Conservation (phyloP, 2,797 vertebrate genomes). For the Tragopan temminckii region DNA sequence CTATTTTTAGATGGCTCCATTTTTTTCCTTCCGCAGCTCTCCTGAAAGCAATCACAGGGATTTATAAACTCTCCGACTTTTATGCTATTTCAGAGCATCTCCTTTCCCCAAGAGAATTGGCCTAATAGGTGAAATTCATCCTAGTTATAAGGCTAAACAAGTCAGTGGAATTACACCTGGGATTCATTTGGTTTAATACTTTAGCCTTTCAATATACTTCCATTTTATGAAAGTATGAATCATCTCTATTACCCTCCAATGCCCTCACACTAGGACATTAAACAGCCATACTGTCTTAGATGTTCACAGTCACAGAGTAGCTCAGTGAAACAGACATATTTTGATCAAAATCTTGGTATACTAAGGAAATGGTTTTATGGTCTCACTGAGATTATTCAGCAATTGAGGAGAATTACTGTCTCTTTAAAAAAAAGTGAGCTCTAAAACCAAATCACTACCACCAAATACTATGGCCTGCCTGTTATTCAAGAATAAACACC, state of each 20-base stretch:
- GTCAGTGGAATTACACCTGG: not conserved
- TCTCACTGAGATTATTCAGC: not conserved
- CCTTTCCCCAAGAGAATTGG: not conserved
- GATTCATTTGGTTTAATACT: conserved; percentile 41
- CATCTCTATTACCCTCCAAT: not conserved
- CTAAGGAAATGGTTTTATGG: not conserved
- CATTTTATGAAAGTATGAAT: conserved; percentile 47
- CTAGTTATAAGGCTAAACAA: conserved; percentile 33
- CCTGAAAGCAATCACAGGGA: conserved; percentile 9
- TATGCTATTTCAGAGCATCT: not conserved
- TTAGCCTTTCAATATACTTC: conserved; percentile 37
- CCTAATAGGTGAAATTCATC: conserved; percentile 28
- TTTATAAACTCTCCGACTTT: conserved; percentile 23
- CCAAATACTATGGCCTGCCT: not conserved
- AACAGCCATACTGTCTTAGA: not conserved
- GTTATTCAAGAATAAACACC: not conserved
- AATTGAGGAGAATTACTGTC: not conserved
- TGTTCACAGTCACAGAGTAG: not conserved
- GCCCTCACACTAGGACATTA: not conserved
- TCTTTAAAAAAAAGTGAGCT: not conserved
- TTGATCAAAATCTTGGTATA: not conserved
- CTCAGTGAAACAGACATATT: not conserved
- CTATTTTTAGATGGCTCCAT: conserved; percentile 19
- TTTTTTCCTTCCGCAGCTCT: not conserved
- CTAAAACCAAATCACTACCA: not conserved